Evolutionary conservation across 2,888 invertebrate genomes (phyloP).

Genomic region (Melanostoma mellinum): DNA sequence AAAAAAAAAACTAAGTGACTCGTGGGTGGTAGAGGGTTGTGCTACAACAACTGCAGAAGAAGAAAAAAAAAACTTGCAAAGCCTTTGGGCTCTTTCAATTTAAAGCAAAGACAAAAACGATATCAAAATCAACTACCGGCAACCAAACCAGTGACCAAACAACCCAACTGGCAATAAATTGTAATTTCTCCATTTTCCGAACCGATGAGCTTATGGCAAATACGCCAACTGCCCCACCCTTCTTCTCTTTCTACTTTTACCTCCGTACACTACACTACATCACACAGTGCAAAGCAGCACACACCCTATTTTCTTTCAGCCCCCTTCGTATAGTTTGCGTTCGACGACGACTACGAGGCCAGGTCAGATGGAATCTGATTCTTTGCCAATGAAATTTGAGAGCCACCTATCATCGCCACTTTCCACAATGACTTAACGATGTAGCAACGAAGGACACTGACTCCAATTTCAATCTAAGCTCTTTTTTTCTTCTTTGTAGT

Average conservation of each 20-base stretch:
- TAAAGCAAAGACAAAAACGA: slow-evolving; percentile 59
- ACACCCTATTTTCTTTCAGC: background rate
- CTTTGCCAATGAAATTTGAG: slow-evolving; percentile 69
- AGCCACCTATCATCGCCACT: slow-evolving; percentile 70
- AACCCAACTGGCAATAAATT: slow-evolving; percentile 70
- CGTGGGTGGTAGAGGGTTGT: slow-evolving; percentile 1
- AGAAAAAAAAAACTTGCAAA: slow-evolving; percentile 45
- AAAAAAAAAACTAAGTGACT: slow-evolving; percentile 58
- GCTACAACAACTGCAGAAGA: background rate
- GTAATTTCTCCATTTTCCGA: slow-evolving; percentile 72
- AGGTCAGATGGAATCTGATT: slow-evolving; percentile 52
- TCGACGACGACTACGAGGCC: background rate
- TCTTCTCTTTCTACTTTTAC: background rate
- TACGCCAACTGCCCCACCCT: background rate
- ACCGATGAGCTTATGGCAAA: slow-evolving; percentile 69
- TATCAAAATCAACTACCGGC: slow-evolving; percentile 59
- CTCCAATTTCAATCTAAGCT: slow-evolving; percentile 64
- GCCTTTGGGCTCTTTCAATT: slow-evolving; percentile 65
- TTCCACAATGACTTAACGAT: slow-evolving; percentile 70
- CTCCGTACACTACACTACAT: background rate
- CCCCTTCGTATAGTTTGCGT: background rate
- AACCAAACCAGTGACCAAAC: slow-evolving; percentile 68
- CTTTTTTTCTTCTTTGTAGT: background rate
- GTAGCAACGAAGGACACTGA: slow-evolving; percentile 62
- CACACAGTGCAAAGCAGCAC: too few species aligned